A percentile compares a stretch with the other conserved stretches of the same genome.
Conservation (phyloP, 1,140 invertebrate genomes). For the Hormaphis cornu region DNA sequence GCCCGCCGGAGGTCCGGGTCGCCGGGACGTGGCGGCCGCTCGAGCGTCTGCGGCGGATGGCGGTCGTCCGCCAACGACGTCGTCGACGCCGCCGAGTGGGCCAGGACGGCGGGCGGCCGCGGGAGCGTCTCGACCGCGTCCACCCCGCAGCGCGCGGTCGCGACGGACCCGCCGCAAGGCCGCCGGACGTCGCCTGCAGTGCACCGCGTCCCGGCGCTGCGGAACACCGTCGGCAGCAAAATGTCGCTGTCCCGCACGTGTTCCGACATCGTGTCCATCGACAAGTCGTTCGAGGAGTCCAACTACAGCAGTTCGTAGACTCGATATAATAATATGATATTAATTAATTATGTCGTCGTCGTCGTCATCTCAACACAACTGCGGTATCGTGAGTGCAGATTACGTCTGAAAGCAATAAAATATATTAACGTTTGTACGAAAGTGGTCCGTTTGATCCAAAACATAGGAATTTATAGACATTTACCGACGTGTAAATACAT, state of each 20-base stretch:
- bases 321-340: no score
- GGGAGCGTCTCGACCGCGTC: not conserved
- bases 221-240: not conserved
- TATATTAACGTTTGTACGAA: no score
- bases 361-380: no score
- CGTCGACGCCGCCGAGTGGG: not conserved
- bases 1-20: not conserved
- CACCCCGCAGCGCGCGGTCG: not conserved
- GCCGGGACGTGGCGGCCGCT: not conserved
- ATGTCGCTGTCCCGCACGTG: slow-evolving; percentile 7
- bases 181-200: not conserved
- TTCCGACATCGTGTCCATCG: slow-evolving; percentile 31
- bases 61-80: slow-evolving; percentile 20
- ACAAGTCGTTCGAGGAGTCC: slow-evolving; percentile 12
- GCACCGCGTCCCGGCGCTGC: not conserved
- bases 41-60: not conserved
- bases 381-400: no score
- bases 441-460: no score
- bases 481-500: no score
- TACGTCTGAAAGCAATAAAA: no score
- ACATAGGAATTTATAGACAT: no score
- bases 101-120: not conserved
- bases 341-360: not conserved
- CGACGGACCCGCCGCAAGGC: slow-evolving; percentile 6
- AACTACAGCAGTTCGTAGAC: slow-evolving; percentile 27